A percentile compares a stretch with the other conserved stretches of the same genome.
These are phyloP conservation scores for Zosterops borbonicus DNA, from an alignment of 2,113 vertebrate genomes.

Conservation along the genomic window DNA sequence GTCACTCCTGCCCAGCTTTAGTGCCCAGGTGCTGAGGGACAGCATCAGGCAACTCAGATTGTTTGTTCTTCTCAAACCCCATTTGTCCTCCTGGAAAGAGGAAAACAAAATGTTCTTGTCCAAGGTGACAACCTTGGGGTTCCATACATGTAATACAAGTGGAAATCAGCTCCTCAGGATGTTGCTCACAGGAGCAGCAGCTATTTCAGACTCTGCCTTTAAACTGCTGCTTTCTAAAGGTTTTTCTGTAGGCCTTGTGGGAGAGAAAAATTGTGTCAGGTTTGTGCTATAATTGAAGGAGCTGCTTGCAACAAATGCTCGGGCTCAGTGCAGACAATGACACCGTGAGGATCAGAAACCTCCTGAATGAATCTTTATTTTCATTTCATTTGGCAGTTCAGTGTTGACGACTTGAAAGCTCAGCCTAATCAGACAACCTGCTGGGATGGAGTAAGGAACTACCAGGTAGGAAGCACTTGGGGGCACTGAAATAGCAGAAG, in stretches of 20 bases:
- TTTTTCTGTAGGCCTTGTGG: neutral
- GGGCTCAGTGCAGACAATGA: neutral
- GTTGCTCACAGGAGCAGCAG: neutral
- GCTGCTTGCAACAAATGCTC: neutral
- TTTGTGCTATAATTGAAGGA: neutral
- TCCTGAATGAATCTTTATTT: neutral
- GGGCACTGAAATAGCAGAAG: neutral
- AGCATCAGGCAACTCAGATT: neutral
- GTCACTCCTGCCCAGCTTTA: neutral
- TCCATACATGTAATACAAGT: neutral
- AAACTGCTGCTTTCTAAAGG: neutral
- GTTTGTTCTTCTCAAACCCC: neutral
- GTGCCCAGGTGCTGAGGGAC: neutral
- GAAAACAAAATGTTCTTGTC: neutral
- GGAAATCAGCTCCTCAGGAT: neutral
- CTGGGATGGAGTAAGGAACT: slow-evolving; percentile 97
- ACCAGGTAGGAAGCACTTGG: slow-evolving; percentile 80
- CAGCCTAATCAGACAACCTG: slow-evolving; percentile 85
- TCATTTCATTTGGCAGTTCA: slow-evolving; percentile 79
- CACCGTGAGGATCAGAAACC: neutral
- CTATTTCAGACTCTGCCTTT: neutral
- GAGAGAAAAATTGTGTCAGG: neutral
- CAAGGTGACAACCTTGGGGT: neutral
- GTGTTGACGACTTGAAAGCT: slow-evolving; percentile 91
- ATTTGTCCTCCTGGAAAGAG: neutral